These are phyloP conservation scores for Periplaneta americana DNA, from an alignment of 1,140 invertebrate genomes.

Conservation along the genomic window DNA sequence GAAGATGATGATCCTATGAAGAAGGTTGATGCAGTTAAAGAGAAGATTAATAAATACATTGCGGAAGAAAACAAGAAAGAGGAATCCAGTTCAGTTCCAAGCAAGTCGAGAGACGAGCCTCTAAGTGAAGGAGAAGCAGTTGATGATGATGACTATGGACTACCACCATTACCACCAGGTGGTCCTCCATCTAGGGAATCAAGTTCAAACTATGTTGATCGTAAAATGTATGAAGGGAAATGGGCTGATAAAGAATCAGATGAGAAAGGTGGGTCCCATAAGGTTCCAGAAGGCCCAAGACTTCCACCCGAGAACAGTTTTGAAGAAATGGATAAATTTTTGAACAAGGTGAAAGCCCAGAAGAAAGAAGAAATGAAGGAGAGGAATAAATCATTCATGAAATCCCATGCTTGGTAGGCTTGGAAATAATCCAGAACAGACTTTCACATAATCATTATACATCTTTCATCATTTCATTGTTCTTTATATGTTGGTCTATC, in stretches of 20 bases:
- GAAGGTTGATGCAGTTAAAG: conserved; percentile 51
- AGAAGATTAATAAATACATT: conserved; percentile 54
- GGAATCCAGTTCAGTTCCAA: conserved; percentile 16
- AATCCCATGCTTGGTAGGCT: not conserved
- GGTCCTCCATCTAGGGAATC: not conserved
- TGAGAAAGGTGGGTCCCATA: conserved; percentile 27
- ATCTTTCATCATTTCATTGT: not conserved
- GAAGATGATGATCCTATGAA: conserved; percentile 45
- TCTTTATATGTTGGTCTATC: not conserved
- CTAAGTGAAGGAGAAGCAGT: conserved; percentile 66
- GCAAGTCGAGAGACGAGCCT: conserved; percentile 47
- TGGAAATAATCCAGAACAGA: not conserved
- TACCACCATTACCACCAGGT: conserved; percentile 2
- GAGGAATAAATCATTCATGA: conserved; percentile 27
- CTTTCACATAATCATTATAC: not conserved
- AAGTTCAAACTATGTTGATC: conserved; percentile 15
- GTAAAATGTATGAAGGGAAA: conserved; percentile 45
- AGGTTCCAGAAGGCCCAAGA: conserved; percentile 25
- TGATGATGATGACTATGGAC: conserved; percentile 54
- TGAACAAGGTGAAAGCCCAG: conserved; percentile 43
- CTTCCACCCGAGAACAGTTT: conserved; percentile 33
- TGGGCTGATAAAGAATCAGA: conserved; percentile 46
- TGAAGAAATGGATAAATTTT: conserved; percentile 45
- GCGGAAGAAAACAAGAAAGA: conserved; percentile 43
- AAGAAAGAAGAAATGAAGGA: conserved; percentile 44